A percentile compares a stretch with the other conserved stretches of the same genome.
Conservation (phyloP, 2,888 invertebrate species). For the Adelognathus sp. region DNA sequence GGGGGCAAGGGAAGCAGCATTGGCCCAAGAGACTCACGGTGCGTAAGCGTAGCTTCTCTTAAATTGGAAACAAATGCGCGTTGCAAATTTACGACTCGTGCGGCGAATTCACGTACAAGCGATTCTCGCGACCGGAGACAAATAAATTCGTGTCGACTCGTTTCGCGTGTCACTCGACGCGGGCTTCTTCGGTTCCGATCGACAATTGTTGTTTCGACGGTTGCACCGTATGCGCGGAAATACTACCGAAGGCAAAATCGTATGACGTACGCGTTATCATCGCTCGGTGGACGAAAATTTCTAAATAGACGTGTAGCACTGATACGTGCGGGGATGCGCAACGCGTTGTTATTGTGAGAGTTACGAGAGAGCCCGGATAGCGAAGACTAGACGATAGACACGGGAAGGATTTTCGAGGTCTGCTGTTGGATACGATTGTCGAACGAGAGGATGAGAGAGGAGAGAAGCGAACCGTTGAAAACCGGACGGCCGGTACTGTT, state of each 20-base stretch:
- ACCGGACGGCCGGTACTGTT: conserved; percentile 32
- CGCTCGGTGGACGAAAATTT: conserved; percentile 44
- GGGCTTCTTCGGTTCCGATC: not conserved
- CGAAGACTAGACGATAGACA: conserved; percentile 35
- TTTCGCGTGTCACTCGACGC: not conserved
- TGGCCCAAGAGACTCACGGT: conserved; percentile 4
- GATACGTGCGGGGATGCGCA: conserved; percentile 14
- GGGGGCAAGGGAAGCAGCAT: conserved; percentile 1
- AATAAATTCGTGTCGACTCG: conserved; percentile 50
- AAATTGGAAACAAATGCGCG: conserved; percentile 75
- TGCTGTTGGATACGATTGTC: conserved; percentile 39
- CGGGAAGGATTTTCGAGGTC: conserved; percentile 50
- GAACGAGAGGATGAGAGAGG: conserved; percentile 31
- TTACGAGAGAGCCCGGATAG: not conserved
- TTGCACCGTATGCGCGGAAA: not conserved
- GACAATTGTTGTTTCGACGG: not conserved
- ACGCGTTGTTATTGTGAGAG: conserved; percentile 35
- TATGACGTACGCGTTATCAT: conserved; percentile 47
- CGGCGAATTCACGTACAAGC: conserved; percentile 64
- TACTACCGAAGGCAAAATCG: conserved; percentile 14
- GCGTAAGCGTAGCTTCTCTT: conserved; percentile 61
- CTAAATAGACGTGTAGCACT: conserved; percentile 42
- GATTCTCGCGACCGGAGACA: conserved; percentile 53
- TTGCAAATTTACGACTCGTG: conserved; percentile 69
- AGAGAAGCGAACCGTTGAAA: conserved; percentile 13